phyloP scores from a whole-genome alignment of 30 jellyfish, hydroid and myxozoan species.

The Hydractinia symbiolongicarpus region DNA sequence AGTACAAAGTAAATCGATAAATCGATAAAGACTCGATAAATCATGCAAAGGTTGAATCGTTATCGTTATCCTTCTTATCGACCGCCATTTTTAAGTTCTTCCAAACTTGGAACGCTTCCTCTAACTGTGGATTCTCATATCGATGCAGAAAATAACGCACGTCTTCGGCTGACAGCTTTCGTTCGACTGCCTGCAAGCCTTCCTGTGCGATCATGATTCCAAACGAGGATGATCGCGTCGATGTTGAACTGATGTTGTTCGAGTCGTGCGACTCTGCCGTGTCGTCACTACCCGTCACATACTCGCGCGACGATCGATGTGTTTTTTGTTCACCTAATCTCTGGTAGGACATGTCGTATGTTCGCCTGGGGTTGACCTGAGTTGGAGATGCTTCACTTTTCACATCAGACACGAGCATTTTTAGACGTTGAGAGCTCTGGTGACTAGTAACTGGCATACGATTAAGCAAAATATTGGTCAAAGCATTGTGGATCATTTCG shows the following conservation, averaged over 20 bases:
- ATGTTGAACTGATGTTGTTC: background rate
- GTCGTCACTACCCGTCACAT: background rate
- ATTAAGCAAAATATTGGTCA: background rate
- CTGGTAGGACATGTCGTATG: background rate
- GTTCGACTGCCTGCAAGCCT: constrained; percentile 1
- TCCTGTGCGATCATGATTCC: constrained; percentile 13
- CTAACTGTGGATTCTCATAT: constrained; percentile 6
- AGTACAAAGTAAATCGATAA: no score
- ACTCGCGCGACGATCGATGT: background rate
- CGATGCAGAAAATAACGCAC: background rate
- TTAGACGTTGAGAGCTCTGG: background rate
- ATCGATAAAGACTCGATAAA: no score
- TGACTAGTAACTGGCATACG: background rate
- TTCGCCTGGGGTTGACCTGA: constrained; percentile 2
- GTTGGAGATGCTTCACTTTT: background rate
- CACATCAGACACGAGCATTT: background rate
- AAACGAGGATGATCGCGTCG: background rate
- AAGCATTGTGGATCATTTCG: background rate
- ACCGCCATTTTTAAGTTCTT: background rate
- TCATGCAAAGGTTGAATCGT: background rate
- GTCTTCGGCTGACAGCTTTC: background rate
- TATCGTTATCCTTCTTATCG: background rate
- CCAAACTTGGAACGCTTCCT: constrained; percentile 8
- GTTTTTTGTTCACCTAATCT: background rate
- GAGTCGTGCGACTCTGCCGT: constrained; percentile 1